Evolutionary conservation across 2,797 vertebrate species (phyloP).

Genomic region (Iguana delicatissima): DNA sequence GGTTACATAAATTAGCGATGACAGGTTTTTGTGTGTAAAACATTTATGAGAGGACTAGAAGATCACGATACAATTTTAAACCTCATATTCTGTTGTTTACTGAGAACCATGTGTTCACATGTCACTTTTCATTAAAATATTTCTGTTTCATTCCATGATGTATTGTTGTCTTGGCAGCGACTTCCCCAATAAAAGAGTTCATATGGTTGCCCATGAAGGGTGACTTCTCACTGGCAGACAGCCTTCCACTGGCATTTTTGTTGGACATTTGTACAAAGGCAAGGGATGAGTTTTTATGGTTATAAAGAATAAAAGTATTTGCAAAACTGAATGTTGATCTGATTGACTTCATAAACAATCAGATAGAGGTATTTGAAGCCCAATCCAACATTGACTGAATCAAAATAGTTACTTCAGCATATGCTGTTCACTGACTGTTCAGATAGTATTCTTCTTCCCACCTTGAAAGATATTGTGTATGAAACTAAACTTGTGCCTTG

Average conservation of each 20-base stretch:
- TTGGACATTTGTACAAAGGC: constrained; percentile 9
- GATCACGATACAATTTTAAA: constrained; percentile 64
- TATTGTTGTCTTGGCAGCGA: constrained; percentile 44
- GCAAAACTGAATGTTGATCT: neutral
- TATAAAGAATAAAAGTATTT: constrained; percentile 11
- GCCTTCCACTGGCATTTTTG: constrained; percentile 1
- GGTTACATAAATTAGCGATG: constrained; percentile 65
- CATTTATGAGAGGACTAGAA: constrained; percentile 63
- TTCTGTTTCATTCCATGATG: constrained; percentile 51
- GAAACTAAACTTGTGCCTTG: neutral
- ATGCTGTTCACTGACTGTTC: neutral
- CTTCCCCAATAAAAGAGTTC: constrained; percentile 46
- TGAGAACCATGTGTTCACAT: constrained; percentile 67
- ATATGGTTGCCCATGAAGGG: constrained; percentile 40
- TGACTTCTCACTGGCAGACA: constrained; percentile 5
- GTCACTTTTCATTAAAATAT: constrained; percentile 47
- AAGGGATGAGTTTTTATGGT: constrained; percentile 19
- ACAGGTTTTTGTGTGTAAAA: constrained; percentile 66
- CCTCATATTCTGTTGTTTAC: constrained; percentile 68
- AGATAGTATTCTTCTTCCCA: neutral
- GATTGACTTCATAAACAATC: constrained; percentile 3
- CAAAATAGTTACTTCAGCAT: neutral
- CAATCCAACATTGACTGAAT: neutral
- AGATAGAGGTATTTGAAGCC: neutral
- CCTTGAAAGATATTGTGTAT: neutral